phyloP scores from a whole-genome alignment of 2,113 vertebrate species.

The Naja naja region DNA sequence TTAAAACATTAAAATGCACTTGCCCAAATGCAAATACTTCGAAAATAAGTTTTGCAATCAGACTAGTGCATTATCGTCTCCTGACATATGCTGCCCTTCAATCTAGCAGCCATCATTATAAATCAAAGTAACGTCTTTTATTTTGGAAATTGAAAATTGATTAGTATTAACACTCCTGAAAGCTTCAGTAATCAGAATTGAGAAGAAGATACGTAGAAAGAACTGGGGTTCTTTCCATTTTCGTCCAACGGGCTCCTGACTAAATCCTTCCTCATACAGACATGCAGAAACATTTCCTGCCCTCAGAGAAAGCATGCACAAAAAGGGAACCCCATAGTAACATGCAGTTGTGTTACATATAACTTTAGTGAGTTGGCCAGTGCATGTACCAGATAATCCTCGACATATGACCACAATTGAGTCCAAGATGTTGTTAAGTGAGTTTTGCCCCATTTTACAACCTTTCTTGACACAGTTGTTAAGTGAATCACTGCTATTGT shows the following conservation, averaged over 20 bases:
- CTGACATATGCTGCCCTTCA: constrained; percentile 3
- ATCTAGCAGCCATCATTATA: constrained; percentile 3
- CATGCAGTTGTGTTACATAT: neutral
- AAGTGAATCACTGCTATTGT: neutral
- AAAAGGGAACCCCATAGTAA: neutral
- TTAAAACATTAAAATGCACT: neutral
- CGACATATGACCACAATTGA: neutral
- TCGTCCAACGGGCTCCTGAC: neutral
- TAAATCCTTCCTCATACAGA: neutral
- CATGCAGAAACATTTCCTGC: neutral
- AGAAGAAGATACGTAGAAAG: neutral
- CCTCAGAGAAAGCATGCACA: neutral
- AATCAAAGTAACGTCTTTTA: constrained; percentile 6
- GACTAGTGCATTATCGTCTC: neutral
- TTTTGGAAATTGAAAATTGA: constrained; percentile 12
- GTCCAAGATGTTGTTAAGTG: neutral
- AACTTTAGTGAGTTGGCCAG: neutral
- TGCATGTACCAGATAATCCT: neutral
- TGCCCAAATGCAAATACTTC: constrained; percentile 10
- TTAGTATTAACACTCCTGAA: neutral
- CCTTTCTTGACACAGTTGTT: neutral
- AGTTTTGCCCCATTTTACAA: neutral
- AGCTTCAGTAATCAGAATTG: constrained; percentile 9
- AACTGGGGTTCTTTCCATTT: neutral
- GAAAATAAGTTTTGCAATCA: constrained; percentile 7